Percentiles rank a stretch among this genome's conserved stretches.
These are phyloP conservation scores for Phylloscopus collybita DNA, from an alignment of 2,797 vertebrate genomes.

Conservation along the genomic window DNA sequence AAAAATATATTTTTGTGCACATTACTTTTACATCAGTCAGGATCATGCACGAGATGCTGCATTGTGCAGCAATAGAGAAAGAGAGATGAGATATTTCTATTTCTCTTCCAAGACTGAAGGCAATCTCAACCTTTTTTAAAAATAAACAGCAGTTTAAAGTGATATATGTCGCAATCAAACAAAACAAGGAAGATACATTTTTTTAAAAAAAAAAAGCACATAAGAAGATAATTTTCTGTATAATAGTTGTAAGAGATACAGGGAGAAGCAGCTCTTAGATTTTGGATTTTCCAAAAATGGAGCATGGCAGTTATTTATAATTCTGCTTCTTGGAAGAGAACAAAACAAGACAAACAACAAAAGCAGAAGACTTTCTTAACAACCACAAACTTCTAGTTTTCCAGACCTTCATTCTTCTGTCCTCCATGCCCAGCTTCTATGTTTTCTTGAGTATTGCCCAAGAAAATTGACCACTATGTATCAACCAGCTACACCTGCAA, in stretches of 20 bases:
- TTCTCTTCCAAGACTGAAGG: background rate
- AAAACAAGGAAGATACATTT: background rate
- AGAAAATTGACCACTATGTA: background rate
- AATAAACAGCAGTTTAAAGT: background rate
- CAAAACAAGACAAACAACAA: background rate
- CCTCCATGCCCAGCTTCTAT: background rate
- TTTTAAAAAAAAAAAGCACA: background rate
- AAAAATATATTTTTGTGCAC: background rate
- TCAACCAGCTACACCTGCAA: background rate
- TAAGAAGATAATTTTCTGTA: background rate
- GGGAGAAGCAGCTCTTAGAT: background rate
- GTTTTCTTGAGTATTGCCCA: background rate
- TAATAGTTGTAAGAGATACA: background rate
- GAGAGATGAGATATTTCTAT: background rate
- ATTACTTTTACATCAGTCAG: background rate
- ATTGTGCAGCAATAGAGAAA: background rate
- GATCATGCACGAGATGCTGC: background rate
- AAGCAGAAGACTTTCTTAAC: background rate
- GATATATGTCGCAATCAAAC: background rate
- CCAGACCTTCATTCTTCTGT: background rate
- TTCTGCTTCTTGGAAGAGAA: background rate
- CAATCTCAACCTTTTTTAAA: background rate
- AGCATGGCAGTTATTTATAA: background rate
- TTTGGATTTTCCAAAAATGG: background rate
- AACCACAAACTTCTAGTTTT: background rate